phyloP scores from a whole-genome alignment of 2,113 vertebrate species.

The Pangasianodon hypophthalmus region DNA sequence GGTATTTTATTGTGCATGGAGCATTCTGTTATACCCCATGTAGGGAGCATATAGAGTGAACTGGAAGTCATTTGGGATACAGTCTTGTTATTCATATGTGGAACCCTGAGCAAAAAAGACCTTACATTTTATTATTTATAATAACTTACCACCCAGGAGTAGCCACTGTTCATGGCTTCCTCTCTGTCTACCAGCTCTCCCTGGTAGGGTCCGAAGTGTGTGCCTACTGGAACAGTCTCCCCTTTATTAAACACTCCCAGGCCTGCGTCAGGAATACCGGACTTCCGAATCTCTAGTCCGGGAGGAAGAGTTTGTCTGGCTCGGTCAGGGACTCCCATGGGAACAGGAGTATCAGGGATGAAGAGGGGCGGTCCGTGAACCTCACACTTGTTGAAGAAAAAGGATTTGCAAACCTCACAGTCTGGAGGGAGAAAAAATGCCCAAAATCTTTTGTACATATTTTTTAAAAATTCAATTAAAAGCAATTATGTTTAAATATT shows the following conservation, averaged over 20 bases:
- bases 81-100: too few species aligned
- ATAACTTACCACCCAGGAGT: neutral
- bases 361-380: neutral
- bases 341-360: neutral
- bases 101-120: too few species aligned
- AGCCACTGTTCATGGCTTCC: neutral
- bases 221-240: neutral
- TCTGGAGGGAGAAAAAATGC: neutral
- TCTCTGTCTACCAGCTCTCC: neutral
- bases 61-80: too few species aligned
- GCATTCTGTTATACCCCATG: too few species aligned
- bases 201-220: neutral
- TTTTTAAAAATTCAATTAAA: too few species aligned
- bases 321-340: neutral
- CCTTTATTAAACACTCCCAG: neutral
- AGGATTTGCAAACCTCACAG: neutral
- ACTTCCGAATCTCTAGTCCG: neutral
- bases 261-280: neutral
- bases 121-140: too few species aligned
- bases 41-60: too few species aligned
- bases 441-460: neutral
- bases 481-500: too few species aligned
- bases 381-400: neutral
- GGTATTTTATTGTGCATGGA: too few species aligned
- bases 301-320: neutral